phyloP scores from a whole-genome alignment of 2,797 vertebrate genomes.

The Dendrocincla fuliginosa region DNA sequence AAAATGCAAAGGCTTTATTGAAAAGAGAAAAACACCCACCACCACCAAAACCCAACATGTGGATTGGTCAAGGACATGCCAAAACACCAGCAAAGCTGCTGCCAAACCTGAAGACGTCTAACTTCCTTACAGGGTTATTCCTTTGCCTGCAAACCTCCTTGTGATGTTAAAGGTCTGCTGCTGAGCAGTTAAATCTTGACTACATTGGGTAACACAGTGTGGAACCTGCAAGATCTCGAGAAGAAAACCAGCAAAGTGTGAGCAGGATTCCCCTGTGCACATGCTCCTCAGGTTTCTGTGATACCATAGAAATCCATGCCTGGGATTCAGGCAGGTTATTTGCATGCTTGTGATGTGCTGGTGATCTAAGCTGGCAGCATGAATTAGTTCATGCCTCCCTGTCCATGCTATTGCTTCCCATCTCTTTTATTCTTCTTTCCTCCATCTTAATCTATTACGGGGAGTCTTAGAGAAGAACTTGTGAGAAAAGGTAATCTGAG shows the following conservation, averaged over 20 bases:
- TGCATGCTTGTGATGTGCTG: neutral
- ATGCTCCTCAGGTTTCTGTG: neutral
- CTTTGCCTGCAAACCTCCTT: neutral
- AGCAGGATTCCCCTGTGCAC: neutral
- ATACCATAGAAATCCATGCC: neutral
- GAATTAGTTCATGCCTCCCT: fast-evolving
- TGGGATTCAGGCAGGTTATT: neutral
- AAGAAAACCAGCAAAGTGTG: neutral
- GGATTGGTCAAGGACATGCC: neutral
- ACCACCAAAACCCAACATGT: neutral
- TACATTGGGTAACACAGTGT: neutral
- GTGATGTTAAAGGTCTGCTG: neutral
- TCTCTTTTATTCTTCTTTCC: neutral
- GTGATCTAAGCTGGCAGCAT: neutral
- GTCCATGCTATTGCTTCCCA: neutral
- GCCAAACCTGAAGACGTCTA: neutral
- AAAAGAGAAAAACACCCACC: neutral
- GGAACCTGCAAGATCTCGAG: neutral
- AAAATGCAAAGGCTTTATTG: neutral
- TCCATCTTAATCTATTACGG: neutral
- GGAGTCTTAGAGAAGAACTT: neutral
- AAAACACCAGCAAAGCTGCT: neutral
- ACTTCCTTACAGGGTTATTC: neutral
- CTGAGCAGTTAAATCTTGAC: neutral
- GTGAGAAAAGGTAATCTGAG: neutral